Evolutionary conservation across 2,113 vertebrate species (phyloP), one percentile per base, ranked within the genome.

Genomic region (Halcyon senegalensis): DNA sequence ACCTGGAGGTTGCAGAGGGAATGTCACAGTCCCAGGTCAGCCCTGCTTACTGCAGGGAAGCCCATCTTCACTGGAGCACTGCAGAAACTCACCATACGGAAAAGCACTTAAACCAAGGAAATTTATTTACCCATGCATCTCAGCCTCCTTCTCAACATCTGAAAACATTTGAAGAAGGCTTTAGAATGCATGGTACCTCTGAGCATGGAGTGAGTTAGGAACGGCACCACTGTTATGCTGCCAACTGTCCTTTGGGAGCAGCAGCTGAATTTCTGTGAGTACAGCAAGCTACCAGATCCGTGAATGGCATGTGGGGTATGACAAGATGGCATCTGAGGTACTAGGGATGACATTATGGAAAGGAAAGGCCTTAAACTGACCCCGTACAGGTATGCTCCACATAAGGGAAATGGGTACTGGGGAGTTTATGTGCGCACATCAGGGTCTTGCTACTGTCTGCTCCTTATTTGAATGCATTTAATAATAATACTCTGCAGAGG

Each of bases 141-240:
- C 15, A 11, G 5, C 28, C 37, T 33, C 51, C 67, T 72, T 63
- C 55, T 72, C 21, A 31, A 39, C 15, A 20, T 19, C 33, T 79
- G 37, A 28, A 67, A 67, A 30, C 39, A 58, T 13, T 28, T 44
- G 27, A 66, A 92, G 51, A 58, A 67, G 13, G 28, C n/a, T 72
- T 77, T 66, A 30, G 10, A 13, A 0, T 20, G 27, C 13, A 5
- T 55, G 23, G 56, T 68, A 16, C 18, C 41, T 72, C 43, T 44
- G 48, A 56, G 19, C 13, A 33, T 27, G 28, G 33, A 19, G 24
- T 27, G 10, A 15, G 37, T 7, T 84, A 59, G 37, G 72, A 44
- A 31, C 3, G 1, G 27, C 44, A 75, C 24, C 0, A 0, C 41
- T 2, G 3, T 21, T 35, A 28, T 0, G 1, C 19, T 60, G 58